phyloP scores from a whole-genome alignment of 2,888 invertebrate genomes.

The Andrena chrysosceles region DNA sequence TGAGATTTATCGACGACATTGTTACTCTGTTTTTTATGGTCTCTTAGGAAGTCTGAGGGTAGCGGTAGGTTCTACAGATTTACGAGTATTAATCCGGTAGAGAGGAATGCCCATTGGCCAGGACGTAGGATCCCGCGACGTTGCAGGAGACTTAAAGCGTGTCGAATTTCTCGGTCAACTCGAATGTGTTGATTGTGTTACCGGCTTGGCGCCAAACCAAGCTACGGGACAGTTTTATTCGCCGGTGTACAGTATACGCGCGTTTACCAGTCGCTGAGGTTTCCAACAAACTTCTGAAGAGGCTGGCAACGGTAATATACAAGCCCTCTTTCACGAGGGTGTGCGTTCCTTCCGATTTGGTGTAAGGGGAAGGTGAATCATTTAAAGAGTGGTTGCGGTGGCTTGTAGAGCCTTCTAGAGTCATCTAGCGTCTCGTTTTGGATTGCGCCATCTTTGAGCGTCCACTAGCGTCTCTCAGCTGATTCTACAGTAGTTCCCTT shows the following conservation, averaged over 20 bases:
- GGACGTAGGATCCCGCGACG: background rate
- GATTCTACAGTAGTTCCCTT: too few species aligned
- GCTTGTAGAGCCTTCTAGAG: background rate
- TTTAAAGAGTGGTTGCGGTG: background rate
- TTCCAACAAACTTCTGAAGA: constrained; percentile 2
- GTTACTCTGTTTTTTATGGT: constrained; percentile 8
- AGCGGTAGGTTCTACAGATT: background rate
- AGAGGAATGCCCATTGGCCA: background rate
- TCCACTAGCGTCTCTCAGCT: too few species aligned
- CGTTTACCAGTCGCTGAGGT: constrained; percentile 5
- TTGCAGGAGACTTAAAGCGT: background rate
- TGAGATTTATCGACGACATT: constrained; percentile 30
- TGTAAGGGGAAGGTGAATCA: background rate
- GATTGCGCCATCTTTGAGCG: too few species aligned
- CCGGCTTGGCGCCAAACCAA: constrained; percentile 32
- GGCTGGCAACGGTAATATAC: background rate
- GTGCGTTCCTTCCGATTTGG: background rate
- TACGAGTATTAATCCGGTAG: constrained; percentile 14
- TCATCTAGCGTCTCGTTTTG: background rate
- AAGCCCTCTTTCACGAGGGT: background rate
- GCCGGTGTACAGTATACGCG: constrained; percentile 8
- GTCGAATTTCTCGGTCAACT: constrained; percentile 39
- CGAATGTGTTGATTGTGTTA: constrained; percentile 42
- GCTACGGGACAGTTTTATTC: constrained; percentile 32
- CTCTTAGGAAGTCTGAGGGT: background rate